Base-by-base conservation (phyloP, 2,113 vertebrate genomes). In the Heterocephalus glaber region DNA sequence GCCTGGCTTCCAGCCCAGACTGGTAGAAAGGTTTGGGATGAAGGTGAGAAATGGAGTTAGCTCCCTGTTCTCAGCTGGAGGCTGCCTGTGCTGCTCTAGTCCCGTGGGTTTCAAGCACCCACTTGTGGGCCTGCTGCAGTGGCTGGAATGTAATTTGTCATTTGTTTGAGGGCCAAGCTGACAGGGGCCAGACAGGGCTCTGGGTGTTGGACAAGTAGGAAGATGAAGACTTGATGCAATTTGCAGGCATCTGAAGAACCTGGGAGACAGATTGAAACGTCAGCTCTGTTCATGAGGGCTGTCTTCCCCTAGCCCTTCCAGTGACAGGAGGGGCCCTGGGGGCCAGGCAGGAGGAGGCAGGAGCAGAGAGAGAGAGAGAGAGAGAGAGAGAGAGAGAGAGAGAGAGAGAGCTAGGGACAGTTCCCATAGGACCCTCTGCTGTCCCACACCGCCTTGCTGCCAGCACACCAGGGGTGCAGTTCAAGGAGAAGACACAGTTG, bases 221-320 rank as follows among this genome's bases (percentile, higher is more conserved):
- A 96, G 97, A 96, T 94, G 96, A 96, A 96, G 95, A 94, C 97
- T 95, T 96, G 95, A 96, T 97, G 96, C 81, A 98, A 98, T 97
- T 98, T 97, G 88, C 96, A 95, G 96, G 84, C 93, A n/a, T 93
- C 95, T 86, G 97, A 95, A 95, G 96, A 88, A 89, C 92, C 90
- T 38, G 90, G 96, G 89, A 97, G 97, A 97, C 95, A 96, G 97
- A 97, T 96, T 96, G 97, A 97, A 97, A 97, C 96, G 97, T 97
- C 97, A 98, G 90, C 94, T 95, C 56, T 93, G 81, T 82, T 97
- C 96, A 88, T 28, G 58, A 95, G 82, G 85, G 58, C 96, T 90
- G 65, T 94, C 95, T 94, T 96, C 90, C 52, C 90, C 72, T 44
- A 89, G 47, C 84, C 60, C 66, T 85, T 86, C 87, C 60, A 79